Evolutionary conservation across 1,140 invertebrate species (phyloP).

Genomic region (Anadara kagoshimensis): DNA sequence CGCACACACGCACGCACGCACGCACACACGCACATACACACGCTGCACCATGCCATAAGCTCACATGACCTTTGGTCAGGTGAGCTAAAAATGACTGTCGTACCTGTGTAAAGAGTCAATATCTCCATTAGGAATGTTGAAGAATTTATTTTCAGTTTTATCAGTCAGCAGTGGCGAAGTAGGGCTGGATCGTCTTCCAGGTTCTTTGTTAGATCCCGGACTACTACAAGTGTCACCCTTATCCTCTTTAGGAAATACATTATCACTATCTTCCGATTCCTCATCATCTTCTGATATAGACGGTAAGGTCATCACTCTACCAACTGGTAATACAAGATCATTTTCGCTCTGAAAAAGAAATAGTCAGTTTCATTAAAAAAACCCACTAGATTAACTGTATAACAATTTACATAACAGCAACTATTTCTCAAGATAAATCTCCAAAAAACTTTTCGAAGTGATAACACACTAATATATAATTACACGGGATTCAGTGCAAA

Average conservation of each 20-base stretch:
- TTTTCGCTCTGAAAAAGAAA: conserved; percentile 34
- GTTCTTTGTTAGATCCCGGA: conserved; percentile 37
- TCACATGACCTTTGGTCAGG: too few species aligned
- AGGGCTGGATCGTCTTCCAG: conserved; percentile 2
- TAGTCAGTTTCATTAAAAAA: too few species aligned
- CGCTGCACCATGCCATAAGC: too few species aligned
- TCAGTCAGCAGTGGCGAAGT: conserved; percentile 16
- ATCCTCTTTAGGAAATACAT: conserved; percentile 21
- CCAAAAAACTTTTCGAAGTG: not conserved
- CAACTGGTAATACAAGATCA: conserved; percentile 40
- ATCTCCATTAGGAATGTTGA: conserved; percentile 46
- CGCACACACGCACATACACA: too few species aligned
- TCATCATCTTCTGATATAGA: conserved; percentile 68
- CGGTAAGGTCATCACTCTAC: conserved; percentile 57
- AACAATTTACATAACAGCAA: too few species aligned
- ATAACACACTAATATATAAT: too few species aligned
- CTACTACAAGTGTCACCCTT: conserved; percentile 23
- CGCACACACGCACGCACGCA: too few species aligned
- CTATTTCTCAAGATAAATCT: not conserved
- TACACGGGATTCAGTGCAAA: too few species aligned
- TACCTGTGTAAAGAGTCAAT: conserved; percentile 21
- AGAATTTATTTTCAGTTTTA: conserved; percentile 17
- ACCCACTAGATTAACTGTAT: too few species aligned
- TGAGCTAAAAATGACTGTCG: too few species aligned
- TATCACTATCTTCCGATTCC: conserved; percentile 43